Conservation (phyloP, 1,140 invertebrate species). For the Drosophila guanche region DNA sequence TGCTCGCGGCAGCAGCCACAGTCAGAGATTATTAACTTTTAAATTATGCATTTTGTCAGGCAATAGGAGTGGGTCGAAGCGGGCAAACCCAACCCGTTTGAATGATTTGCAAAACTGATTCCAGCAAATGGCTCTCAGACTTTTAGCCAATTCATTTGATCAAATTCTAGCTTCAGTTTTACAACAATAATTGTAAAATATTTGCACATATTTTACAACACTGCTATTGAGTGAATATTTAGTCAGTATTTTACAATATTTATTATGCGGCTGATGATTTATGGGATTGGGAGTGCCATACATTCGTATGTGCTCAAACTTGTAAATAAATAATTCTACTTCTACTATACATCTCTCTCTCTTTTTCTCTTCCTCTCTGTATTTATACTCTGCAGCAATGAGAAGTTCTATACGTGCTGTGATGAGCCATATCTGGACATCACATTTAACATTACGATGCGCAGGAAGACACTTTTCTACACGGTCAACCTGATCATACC, state of each 20-base stretch:
- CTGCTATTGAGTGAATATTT: conserved; percentile 34
- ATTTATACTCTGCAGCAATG: conserved; percentile 87
- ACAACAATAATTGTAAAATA: too few relatives aligned
- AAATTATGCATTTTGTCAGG: conserved; percentile 52
- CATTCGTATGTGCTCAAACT: conserved; percentile 19
- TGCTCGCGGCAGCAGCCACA: conserved; percentile 6
- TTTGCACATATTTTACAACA: too few relatives aligned
- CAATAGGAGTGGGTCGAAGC: background rate
- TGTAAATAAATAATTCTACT: conserved; percentile 23
- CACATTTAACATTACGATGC: conserved; percentile 99
- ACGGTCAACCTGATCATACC: conserved; percentile 99
- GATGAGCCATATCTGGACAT: conserved; percentile 98
- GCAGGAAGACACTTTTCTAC: conserved; percentile 98
- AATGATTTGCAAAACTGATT: conserved; percentile 8
- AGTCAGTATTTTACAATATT: conserved; percentile 61
- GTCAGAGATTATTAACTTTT: conserved; percentile 71
- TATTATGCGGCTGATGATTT: conserved; percentile 65
- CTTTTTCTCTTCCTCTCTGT: conserved; percentile 7
- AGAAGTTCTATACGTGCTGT: conserved; percentile 98
- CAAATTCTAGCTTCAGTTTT: background rate
- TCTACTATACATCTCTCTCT: background rate
- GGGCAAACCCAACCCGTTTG: background rate
- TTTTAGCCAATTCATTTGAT: background rate
- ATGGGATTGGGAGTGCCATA: conserved; percentile 41
- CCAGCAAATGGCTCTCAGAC: conserved; percentile 21